phyloP scores from a whole-genome alignment of 2,113 vertebrate species.

The Gymnogyps californianus region DNA sequence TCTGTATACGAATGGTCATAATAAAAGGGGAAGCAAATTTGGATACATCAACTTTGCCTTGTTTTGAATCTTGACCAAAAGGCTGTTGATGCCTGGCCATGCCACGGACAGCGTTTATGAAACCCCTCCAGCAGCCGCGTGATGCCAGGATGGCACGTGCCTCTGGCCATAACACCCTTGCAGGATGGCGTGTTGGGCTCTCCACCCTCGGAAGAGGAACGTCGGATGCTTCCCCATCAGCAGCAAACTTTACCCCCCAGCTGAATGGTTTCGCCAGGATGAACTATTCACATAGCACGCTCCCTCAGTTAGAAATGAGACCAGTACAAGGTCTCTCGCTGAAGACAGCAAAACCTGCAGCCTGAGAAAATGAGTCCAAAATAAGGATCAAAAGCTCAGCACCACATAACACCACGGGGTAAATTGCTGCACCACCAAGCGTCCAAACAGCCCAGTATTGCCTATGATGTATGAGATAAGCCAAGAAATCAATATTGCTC shows the following conservation, averaged over 20 bases:
- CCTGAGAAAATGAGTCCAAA: not conserved
- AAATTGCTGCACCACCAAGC: not conserved
- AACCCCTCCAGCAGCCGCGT: accelerated
- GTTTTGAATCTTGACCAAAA: not conserved
- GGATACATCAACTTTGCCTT: not conserved
- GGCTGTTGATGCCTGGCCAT: not conserved
- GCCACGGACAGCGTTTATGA: accelerated
- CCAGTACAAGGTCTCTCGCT: not conserved
- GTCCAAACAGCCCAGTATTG: not conserved
- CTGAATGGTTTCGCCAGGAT: not conserved
- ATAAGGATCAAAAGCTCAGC: not conserved
- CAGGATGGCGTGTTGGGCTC: not conserved
- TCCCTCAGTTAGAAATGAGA: not conserved
- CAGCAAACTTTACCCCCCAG: not conserved
- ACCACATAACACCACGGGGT: not conserved
- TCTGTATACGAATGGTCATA: not conserved
- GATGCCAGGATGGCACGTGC: not conserved
- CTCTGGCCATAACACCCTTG: not conserved
- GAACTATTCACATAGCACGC: not conserved
- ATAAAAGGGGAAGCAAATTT: not conserved
- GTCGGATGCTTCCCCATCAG: not conserved
- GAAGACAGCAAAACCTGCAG: not conserved
- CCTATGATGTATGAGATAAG: not conserved
- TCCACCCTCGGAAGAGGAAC: not conserved
- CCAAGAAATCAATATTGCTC: not conserved